Percentiles rank a stretch among this genome's conserved stretches.
Conservation (phyloP, 2,888 invertebrate species). For the Therioaphis trifolii region DNA sequence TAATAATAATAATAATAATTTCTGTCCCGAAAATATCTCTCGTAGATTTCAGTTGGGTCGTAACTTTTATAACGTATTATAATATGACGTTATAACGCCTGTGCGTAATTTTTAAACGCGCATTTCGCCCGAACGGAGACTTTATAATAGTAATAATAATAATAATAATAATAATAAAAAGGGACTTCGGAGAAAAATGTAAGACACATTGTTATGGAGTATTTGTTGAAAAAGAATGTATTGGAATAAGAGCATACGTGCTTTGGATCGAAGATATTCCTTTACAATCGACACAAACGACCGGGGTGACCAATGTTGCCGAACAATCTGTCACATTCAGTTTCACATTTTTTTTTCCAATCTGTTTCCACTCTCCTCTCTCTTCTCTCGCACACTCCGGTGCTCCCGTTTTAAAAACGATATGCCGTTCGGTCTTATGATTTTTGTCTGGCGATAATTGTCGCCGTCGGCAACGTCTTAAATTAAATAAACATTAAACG, state of each 20-base stretch:
- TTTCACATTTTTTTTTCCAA: slow-evolving; percentile 33
- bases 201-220: slow-evolving; percentile 2
- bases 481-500: slow-evolving; percentile 20
- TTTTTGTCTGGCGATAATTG: neutral
- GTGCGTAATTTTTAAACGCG: neutral
- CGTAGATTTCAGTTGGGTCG: too few relatives aligned
- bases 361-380: neutral
- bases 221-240: slow-evolving; percentile 34
- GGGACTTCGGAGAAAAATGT: too few relatives aligned
- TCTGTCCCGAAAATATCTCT: too few relatives aligned
- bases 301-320: slow-evolving; percentile 24
- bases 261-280: slow-evolving; percentile 28
- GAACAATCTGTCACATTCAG: slow-evolving; percentile 51
- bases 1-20: too few relatives aligned
- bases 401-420: neutral
- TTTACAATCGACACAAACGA: slow-evolving; percentile 32
- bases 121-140: neutral
- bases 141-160: neutral
- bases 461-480: neutral
- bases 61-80: too few relatives aligned
- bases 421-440: slow-evolving; percentile 10
- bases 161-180: slow-evolving; percentile 16
- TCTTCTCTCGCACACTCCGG: too few relatives aligned
- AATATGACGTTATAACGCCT: neutral
- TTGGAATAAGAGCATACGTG: slow-evolving; percentile 42